Evolutionary conservation across 2,113 vertebrate genomes (phyloP), one percentile per base, ranked within the genome.

Genomic region (Alces alces): DNA sequence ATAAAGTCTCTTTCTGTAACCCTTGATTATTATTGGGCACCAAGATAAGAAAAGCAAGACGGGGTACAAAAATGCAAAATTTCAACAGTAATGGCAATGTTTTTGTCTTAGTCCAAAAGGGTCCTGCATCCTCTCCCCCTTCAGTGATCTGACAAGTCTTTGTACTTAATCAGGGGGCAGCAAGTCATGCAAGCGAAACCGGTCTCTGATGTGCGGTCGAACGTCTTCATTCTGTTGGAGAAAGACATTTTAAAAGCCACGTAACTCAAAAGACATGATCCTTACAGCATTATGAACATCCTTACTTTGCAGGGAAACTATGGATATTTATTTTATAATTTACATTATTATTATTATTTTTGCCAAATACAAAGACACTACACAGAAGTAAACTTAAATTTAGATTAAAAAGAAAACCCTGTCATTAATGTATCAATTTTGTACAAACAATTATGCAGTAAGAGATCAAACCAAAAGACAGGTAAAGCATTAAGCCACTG

Each of bases 121-220:
- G 98, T 99, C 98, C 98, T 99, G 99, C 98, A 98, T 98, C 98
- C 99, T 98, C 98, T 99, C 99, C 99, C 98, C 99, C 98, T 98
- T 98, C 98, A 98, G 98, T 89, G 96, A 96, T 33, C n/a, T 93
- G 97, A 96, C 95, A 98, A 98, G 99, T 97, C 98, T 98, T 78
- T 96, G 96, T 85, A 86, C 97, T 99, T 99, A 99, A 92, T 99
- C 99, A 7, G 99, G 99, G 95, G 99, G 99, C 98, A 99, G 99
- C 98, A 99, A 99, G 99, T 99, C 99, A 97, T 99, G 99, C 99
- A 99, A 99, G 93, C 99, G 99, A 99, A 99, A 99, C 98, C 99
- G 99, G 98, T 99, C 99, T 98, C 99, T 99, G 98, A 99, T 99
- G 95, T 99, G 99, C 96, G 99, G 99, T 95, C 99, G 99, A 97